Percentiles rank a stretch among this genome's conserved stretches.
phyloP scores from a whole-genome alignment of 2,888 invertebrate species.

The Cryptus armator region DNA sequence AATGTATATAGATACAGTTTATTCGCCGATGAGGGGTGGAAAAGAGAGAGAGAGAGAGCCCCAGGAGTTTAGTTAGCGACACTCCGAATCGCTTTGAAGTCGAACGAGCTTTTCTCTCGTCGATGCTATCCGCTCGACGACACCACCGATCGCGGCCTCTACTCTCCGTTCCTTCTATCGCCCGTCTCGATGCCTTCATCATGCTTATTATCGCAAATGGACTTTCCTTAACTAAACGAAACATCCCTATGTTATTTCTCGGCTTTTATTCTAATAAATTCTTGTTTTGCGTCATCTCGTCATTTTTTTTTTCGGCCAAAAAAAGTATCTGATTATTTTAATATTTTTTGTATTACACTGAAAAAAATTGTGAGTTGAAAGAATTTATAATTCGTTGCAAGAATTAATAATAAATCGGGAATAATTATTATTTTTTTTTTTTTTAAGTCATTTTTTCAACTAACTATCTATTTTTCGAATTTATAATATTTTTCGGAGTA shows the following conservation, averaged over 20 bases:
- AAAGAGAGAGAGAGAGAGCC: constrained; percentile 41
- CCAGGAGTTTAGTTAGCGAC: constrained; percentile 83
- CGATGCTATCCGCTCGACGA: constrained; percentile 58
- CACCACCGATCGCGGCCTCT: constrained; percentile 49
- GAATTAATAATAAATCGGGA: too few relatives aligned
- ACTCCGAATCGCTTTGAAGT: constrained; percentile 82
- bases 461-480: too few relatives aligned
- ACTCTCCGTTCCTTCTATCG: constrained; percentile 31
- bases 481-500: too few relatives aligned
- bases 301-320: background rate
- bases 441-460: too few relatives aligned
- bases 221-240: constrained; percentile 57
- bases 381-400: too few relatives aligned
- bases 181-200: constrained; percentile 75
- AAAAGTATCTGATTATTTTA: background rate
- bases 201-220: constrained; percentile 79
- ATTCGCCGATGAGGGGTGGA: constrained; percentile 4
- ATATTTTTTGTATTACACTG: background rate
- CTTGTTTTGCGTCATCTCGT: too few relatives aligned
- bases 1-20: constrained; percentile 26
- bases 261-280: constrained; percentile 23
- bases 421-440: too few relatives aligned
- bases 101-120: constrained; percentile 75
- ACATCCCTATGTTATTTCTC: constrained; percentile 43
- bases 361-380: too few relatives aligned